phyloP scores from a whole-genome alignment of 2,113 vertebrate genomes.

The Nannospalax galili region DNA sequence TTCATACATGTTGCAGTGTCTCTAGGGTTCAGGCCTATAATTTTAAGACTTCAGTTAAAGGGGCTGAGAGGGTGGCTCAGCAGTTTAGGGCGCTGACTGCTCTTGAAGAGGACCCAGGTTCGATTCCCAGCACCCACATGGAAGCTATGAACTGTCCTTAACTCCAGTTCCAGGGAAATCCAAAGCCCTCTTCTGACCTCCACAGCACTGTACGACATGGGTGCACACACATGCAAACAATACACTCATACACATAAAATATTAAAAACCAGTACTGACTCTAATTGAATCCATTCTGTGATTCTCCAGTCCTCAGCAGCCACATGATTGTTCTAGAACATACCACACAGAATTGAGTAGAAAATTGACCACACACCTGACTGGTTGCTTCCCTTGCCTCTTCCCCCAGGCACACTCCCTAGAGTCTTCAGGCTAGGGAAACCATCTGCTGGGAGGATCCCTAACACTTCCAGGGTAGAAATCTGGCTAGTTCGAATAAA shows the following conservation, averaged over 20 bases:
- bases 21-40: not conserved
- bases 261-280: not conserved
- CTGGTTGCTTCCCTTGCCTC: not conserved
- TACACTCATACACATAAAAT: too few species aligned
- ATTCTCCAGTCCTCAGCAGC: not conserved
- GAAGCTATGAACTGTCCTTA: too few species aligned
- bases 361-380: not conserved
- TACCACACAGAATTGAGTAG: not conserved
- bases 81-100: too few species aligned
- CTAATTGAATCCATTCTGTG: not conserved
- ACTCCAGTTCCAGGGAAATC: too few species aligned
- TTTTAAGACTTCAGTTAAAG: not conserved
- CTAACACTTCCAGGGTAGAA: not conserved
- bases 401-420: not conserved
- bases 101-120: too few species aligned
- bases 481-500: not conserved
- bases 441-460: too few species aligned
- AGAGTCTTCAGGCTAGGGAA: not conserved
- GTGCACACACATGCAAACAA: too few species aligned
- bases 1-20: not conserved
- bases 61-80: too few species aligned
- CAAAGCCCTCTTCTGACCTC: too few species aligned
- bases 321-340: not conserved
- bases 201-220: too few species aligned
- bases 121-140: too few species aligned